Base-by-base conservation (phyloP, 2,888 invertebrate genomes). In the Monochamus alternatus region DNA sequence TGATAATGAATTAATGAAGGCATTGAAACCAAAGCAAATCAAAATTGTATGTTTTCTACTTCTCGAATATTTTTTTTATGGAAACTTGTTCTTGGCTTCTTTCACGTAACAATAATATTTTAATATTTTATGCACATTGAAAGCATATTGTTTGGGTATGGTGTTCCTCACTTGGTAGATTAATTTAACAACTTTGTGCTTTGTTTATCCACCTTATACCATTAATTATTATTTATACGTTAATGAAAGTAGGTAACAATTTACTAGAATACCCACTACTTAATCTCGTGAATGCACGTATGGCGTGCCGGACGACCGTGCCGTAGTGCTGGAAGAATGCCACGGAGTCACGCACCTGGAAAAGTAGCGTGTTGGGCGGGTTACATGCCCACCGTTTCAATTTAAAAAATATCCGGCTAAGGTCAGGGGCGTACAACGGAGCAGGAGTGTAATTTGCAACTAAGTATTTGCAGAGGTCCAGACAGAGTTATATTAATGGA, bases 341-440 rank as follows among this genome's bases (percentile, higher is more conserved):
- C 74, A 62, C 69, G 74, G 73, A 78, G 78, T 78, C 80, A 80
- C 80, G 80, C 80, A 80, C 78, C 73, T 72, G 75, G 68, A 75
- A 65, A 74, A 76, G 74, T 80, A 74, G 76, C 80, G 75, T 80
- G 80, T 55, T 58, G 59, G 74, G 73, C 76, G 75, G 64, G 76
- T 79, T 79, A 70, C 75, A 67, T 78, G 75, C 58, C 66, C 64
- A 68, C 74, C 58, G 77, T 77, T 73, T 77, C 73, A 75, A 77
- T 77, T 75, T 76, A 65, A 76, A 74, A 76, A 76, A 79, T 76
- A 75, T 76, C 52, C 38, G 51, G 32, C 62, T 31, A 44, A 51
- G 31, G 14, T 4, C 62, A 70, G 10, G 43, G 70, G 62, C 70
- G 63, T 63, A 31, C n/a, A 14, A 14, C 9, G 3, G 8, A 44